phyloP scores from a whole-genome alignment of 2,888 invertebrate genomes.

The Horisme vitalbata region DNA sequence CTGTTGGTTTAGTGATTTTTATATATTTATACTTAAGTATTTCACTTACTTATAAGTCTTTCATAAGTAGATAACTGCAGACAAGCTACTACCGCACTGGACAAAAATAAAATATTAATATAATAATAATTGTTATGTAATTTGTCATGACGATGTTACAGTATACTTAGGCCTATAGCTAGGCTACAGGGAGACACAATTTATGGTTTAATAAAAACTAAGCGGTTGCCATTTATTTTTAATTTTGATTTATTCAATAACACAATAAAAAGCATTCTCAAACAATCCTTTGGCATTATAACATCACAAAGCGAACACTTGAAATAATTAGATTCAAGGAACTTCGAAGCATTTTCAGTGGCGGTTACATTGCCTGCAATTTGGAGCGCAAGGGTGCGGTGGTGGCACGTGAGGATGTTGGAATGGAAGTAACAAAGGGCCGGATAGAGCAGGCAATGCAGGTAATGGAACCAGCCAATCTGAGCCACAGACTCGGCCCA shows the following conservation, averaged over 20 bases:
- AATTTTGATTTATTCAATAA: conserved; percentile 28
- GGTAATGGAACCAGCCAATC: conserved; percentile 78
- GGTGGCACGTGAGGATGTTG: conserved; percentile 65
- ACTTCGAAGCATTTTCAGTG: conserved; percentile 44
- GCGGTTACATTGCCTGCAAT: conserved; percentile 74
- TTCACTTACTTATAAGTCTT: no score
- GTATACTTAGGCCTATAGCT: no score
- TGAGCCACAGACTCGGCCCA: conserved; percentile 78
- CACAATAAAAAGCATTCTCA: conserved; percentile 36
- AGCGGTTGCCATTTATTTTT: background rate
- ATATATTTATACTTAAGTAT: no score
- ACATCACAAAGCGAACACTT: conserved; percentile 10
- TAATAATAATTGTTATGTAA: no score
- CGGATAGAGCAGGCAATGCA: conserved; percentile 65
- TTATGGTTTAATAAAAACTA: background rate
- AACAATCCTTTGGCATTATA: conserved; percentile 19
- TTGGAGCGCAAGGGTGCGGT: conserved; percentile 66
- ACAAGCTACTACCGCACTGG: no score
- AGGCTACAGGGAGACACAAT: background rate
- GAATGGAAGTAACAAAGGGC: conserved; percentile 66
- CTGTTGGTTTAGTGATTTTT: no score
- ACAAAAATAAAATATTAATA: no score
- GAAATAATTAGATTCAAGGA: background rate
- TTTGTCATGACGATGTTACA: no score
- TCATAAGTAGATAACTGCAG: no score